A percentile compares a stretch with the other conserved stretches of the same genome.
These are phyloP conservation scores for Erythrolamprus reginae DNA, from an alignment of 2,113 vertebrate species.

Conservation along the genomic window DNA sequence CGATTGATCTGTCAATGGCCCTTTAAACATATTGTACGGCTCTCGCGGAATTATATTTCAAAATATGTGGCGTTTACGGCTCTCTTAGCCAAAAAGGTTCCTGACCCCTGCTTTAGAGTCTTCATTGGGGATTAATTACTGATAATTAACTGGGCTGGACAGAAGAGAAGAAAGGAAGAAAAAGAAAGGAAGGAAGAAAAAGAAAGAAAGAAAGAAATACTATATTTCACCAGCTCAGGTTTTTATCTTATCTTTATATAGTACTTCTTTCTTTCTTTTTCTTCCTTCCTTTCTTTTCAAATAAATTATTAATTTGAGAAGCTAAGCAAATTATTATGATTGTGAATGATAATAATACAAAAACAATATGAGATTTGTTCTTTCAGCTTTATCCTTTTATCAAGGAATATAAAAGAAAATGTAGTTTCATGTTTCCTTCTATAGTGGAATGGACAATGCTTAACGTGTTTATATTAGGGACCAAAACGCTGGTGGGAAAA, in stretches of 20 bases:
- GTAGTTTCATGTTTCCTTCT: not conserved
- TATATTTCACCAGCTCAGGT: slow-evolving; percentile 21
- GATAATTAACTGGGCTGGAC: too few species aligned
- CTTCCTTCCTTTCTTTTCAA: too few species aligned
- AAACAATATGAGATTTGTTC: not conserved
- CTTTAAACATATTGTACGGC: too few species aligned
- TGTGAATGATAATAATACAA: not conserved
- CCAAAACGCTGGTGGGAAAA: not conserved
- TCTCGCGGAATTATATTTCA: too few species aligned
- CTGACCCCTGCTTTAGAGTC: too few species aligned
- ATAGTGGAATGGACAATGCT: not conserved
- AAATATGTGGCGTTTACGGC: too few species aligned
- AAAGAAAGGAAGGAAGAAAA: too few species aligned
- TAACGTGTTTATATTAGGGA: not conserved
- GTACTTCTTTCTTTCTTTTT: too few species aligned
- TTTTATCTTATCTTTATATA: too few species aligned
- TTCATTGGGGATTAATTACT: too few species aligned
- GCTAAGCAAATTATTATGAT: not conserved
- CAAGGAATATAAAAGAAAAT: not conserved
- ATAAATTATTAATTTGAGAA: slow-evolving; percentile 22
- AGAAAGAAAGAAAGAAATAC: not conserved
- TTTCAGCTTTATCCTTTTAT: slow-evolving; percentile 22
- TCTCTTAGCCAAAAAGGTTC: too few species aligned
- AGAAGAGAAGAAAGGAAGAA: not conserved
- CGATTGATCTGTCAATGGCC: too few species aligned